Conservation (phyloP, 2,113 vertebrate species). For the Catharus bicknelli region DNA sequence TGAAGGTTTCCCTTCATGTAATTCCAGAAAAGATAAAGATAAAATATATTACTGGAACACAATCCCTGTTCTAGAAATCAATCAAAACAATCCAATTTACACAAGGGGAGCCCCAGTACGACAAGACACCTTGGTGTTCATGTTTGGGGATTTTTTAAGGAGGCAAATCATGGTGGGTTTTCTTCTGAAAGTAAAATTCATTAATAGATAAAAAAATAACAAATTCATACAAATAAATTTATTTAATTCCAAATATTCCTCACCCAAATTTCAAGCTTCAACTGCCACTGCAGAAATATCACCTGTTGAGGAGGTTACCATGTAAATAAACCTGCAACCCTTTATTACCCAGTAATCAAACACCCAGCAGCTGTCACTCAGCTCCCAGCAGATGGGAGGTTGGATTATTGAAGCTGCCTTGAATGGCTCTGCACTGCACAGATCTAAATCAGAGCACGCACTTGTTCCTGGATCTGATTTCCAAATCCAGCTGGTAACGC, state of each 20-base stretch:
- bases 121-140: background rate
- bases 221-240: background rate
- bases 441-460: background rate
- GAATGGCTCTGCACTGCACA: background rate
- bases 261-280: background rate
- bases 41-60: background rate
- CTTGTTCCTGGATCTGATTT: background rate
- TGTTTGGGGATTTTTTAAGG: background rate
- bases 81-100: background rate
- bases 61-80: background rate
- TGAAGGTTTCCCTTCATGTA: background rate
- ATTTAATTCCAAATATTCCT: background rate
- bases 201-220: background rate
- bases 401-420: background rate
- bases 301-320: background rate
- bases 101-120: background rate
- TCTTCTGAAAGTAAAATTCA: background rate
- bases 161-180: fast-evolving
- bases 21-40: background rate
- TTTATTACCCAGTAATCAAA: background rate
- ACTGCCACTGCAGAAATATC: background rate
- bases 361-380: conserved; percentile 1
- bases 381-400: background rate
- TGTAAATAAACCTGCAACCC: background rate
- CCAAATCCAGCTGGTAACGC: background rate